Evolutionary conservation across 1,140 invertebrate genomes (phyloP), one percentile per base, ranked within the genome.

Genomic region (Rhizoglyphus robini): DNA sequence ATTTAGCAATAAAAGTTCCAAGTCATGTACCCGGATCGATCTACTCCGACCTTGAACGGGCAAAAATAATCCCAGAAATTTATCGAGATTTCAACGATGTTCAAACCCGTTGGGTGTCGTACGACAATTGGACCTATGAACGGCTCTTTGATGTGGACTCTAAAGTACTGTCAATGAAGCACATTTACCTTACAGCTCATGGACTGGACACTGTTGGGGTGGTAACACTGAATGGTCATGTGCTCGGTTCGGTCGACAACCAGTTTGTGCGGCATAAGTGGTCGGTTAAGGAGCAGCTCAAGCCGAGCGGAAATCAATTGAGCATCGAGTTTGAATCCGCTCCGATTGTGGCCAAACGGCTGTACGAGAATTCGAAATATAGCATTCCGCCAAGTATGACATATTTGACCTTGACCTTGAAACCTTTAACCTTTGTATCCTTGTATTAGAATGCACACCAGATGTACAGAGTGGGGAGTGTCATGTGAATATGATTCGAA

Each of bases 401-500:
- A 29, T n/a, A n/a, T n/a, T n/a, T n/a, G n/a, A n/a, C n/a, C n/a
- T n/a, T n/a, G n/a, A n/a, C n/a, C n/a, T n/a, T n/a, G n/a, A n/a
- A 8, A 27, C 41, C n/a, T 63, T 1, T 47, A 3, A 18, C 48
- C 8, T 25, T 63, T 11, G 8, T 41, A 13, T n/a, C n/a, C n/a
- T n/a, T n/a, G n/a, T n/a, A n/a, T n/a, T 1, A 64, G 63, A 27
- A 18, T 96, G 92, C 75, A 84, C 88, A 0, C 82, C 84, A 2
- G 68, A 76, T 0, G 76, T 76, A 1, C 94, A 96, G 71, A 83
- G 92, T 68, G 96, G 96, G 1, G 90, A 96, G 75, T 96, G 93
- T 73, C 90, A 97, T 71, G 84, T 85, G 3, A 96, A 99, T 76
- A 87, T 92, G 75, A 83, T 99, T 60, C 81, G 94, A 63, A 99